Evolutionary conservation across 2,113 vertebrate genomes (phyloP).

Genomic region (Rousettus leschenaultii): DNA sequence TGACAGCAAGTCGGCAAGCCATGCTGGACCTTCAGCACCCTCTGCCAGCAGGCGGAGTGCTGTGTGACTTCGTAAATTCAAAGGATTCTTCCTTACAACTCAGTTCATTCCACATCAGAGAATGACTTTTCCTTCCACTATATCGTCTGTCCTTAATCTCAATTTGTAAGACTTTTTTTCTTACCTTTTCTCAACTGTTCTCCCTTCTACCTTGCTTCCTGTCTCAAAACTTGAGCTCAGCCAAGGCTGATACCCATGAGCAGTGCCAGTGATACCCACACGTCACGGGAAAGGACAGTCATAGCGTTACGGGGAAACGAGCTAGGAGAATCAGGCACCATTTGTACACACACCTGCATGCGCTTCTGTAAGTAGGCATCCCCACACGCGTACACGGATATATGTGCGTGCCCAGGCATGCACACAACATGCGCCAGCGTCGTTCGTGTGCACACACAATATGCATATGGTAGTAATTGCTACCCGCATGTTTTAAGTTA

Average conservation of each 20-base stretch:
- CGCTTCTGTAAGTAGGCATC: not conserved
- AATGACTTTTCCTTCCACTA: not conserved
- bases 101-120: not conserved
- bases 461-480: not conserved
- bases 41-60: not conserved
- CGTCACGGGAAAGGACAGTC: not conserved
- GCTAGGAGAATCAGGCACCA: not conserved
- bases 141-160: not conserved
- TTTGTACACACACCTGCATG: rapidly evolving
- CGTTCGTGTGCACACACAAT: rapidly evolving
- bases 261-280: not conserved
- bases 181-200: not conserved
- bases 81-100: not conserved
- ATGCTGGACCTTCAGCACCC: not conserved
- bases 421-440: not conserved
- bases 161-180: not conserved
- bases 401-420: not conserved
- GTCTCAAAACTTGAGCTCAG: not conserved
- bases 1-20: not conserved
- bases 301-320: not conserved
- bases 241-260: not conserved
- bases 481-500: not conserved
- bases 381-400: no score
- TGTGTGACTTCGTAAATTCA: no score
- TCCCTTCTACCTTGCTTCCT: not conserved